These are phyloP conservation scores for Myotis davidii DNA, from an alignment of 2,113 vertebrate species.

Conservation along the genomic window DNA sequence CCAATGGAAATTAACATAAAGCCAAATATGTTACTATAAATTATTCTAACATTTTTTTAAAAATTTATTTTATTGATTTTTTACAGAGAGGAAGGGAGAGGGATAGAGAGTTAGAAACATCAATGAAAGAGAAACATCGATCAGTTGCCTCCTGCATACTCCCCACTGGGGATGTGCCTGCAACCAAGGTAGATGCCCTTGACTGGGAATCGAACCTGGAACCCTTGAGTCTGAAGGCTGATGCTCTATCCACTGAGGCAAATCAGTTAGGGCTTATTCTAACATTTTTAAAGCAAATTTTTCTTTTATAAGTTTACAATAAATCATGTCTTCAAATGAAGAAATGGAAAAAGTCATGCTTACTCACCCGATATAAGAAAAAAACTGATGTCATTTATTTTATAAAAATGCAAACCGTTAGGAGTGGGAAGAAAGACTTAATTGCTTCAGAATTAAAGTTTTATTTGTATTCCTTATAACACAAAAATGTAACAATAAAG, in stretches of 20 bases:
- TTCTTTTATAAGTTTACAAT: conserved; percentile 53
- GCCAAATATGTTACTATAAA: conserved; percentile 21
- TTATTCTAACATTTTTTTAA: conserved; percentile 15
- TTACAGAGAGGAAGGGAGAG: no score
- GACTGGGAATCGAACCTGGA: no score
- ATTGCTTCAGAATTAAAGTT: conserved; percentile 37
- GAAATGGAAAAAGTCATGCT: conserved; percentile 44
- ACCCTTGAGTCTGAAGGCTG: no score
- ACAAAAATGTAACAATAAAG: conserved; percentile 42
- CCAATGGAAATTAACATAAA: background rate
- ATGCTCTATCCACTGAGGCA: no score
- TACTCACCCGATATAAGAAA: conserved; percentile 28
- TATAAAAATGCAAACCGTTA: conserved; percentile 50
- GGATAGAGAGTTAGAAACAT: no score
- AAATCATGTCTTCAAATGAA: conserved; percentile 10
- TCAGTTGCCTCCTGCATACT: no score
- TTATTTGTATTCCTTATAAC: background rate
- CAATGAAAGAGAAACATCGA: no score
- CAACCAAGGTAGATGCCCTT: no score
- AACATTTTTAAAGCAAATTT: conserved; percentile 39
- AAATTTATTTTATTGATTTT: no score
- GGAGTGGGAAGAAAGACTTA: conserved; percentile 5
- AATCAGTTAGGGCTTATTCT: background rate
- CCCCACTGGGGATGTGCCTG: no score
- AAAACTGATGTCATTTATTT: conserved; percentile 35